Percentiles rank a stretch among this genome's conserved stretches.
Conservation (phyloP, 2,797 vertebrate species). For the Aldrovandia affinis region DNA sequence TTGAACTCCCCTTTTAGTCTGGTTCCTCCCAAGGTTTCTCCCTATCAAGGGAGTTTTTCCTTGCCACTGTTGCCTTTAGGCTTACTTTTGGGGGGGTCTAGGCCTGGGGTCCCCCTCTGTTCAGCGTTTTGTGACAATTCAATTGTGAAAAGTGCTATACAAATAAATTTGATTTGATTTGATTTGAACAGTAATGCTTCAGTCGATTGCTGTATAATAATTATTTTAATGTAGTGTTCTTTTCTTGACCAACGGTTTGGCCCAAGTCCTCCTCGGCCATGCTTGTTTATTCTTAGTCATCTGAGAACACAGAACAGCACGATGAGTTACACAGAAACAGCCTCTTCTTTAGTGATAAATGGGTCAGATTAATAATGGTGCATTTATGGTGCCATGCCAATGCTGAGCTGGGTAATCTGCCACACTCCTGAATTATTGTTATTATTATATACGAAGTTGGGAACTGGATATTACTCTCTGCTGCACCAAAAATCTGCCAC, state of each 20-base stretch:
- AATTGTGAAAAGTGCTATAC: no score
- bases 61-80: no score
- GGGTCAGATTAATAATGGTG: slow-evolving; percentile 68
- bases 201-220: slow-evolving; percentile 55
- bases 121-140: no score
- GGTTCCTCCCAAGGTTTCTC: no score
- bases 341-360: slow-evolving; percentile 60
- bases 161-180: slow-evolving; percentile 51
- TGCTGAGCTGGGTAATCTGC: no score
- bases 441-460: slow-evolving; percentile 71
- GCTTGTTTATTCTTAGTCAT: slow-evolving; percentile 70
- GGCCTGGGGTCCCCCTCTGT: no score
- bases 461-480: slow-evolving; percentile 73
- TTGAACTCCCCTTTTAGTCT: no score
- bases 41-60: no score
- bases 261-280: slow-evolving; percentile 50
- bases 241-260: slow-evolving; percentile 51
- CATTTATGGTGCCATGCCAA: no score
- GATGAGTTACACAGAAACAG: slow-evolving; percentile 40
- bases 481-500: slow-evolving; percentile 67
- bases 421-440: no score
- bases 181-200: slow-evolving; percentile 55
- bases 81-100: no score
- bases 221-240: slow-evolving; percentile 51
- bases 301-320: slow-evolving; percentile 58